These are phyloP conservation scores for Anorthoa munda DNA, from an alignment of 2,888 invertebrate species.

Conservation along the genomic window DNA sequence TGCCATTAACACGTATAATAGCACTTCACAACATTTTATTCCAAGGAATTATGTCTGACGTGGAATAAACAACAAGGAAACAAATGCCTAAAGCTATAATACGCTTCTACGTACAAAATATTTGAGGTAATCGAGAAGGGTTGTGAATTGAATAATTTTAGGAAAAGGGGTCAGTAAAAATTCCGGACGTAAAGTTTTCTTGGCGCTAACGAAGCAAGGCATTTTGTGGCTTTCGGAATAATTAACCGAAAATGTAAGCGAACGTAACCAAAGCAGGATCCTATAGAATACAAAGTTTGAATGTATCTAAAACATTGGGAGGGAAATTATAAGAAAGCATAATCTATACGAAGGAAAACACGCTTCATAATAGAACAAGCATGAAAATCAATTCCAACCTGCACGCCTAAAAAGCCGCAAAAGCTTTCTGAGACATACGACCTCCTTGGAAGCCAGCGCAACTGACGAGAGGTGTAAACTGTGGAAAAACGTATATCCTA, in stretches of 20 bases:
- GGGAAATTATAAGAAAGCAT: slow-evolving; percentile 17
- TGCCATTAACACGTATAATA: slow-evolving; percentile 47
- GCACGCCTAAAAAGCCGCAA: too few relatives aligned
- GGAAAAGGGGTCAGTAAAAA: slow-evolving; percentile 55
- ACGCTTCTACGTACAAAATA: slow-evolving; percentile 27
- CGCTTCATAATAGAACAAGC: too few relatives aligned
- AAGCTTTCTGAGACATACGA: too few relatives aligned
- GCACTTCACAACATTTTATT: slow-evolving; percentile 44
- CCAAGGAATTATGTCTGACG: slow-evolving; percentile 34
- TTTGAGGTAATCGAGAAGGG: slow-evolving; percentile 40
- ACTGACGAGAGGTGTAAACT: too few relatives aligned
- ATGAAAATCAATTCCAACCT: too few relatives aligned
- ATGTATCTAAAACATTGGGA: slow-evolving; percentile 5
- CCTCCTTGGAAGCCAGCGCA: too few relatives aligned
- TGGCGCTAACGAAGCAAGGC: slow-evolving; percentile 55
- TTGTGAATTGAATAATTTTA: slow-evolving; percentile 45
- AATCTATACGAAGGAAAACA: slow-evolving; percentile 9
- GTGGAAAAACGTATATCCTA: too few relatives aligned
- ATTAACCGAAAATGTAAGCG: slow-evolving; percentile 49
- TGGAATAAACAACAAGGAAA: slow-evolving; percentile 20
- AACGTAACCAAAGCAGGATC: slow-evolving; percentile 27
- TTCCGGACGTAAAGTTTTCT: slow-evolving; percentile 49
- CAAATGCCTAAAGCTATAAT: not conserved
- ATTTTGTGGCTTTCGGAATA: slow-evolving; percentile 44
- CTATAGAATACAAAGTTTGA: slow-evolving; percentile 23